Conservation (phyloP, 2,888 invertebrate species). For the Tethea ocularis region DNA sequence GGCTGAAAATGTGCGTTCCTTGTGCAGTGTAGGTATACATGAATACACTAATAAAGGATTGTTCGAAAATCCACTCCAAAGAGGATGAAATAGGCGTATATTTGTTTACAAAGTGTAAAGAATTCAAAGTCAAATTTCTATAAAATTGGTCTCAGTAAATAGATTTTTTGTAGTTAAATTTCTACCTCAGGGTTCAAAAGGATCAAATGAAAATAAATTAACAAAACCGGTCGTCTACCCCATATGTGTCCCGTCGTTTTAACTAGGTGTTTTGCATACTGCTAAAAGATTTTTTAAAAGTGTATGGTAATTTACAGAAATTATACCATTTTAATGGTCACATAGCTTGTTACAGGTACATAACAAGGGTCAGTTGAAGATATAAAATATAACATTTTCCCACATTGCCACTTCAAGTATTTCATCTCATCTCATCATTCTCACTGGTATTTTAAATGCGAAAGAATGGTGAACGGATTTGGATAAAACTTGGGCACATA, state of each 20-base stretch:
- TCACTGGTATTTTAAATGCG: too few relatives aligned
- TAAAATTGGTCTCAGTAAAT: not conserved
- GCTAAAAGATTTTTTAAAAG: not conserved
- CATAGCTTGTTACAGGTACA: not conserved
- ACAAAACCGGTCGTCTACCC: constrained; percentile 19
- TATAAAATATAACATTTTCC: not conserved
- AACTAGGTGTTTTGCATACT: constrained; percentile 24
- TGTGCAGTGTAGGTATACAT: too few relatives aligned
- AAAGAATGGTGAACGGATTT: too few relatives aligned
- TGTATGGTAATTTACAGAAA: not conserved
- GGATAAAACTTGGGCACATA: too few relatives aligned
- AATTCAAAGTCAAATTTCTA: not conserved
- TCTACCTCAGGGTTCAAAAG: constrained; percentile 8
- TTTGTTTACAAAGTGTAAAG: too few relatives aligned
- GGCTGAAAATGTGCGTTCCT: too few relatives aligned
- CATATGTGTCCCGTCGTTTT: constrained; percentile 33
- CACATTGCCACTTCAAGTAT: not conserved
- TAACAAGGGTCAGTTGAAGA: not conserved
- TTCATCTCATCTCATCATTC: too few relatives aligned
- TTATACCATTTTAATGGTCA: not conserved
- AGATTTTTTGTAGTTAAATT: too few relatives aligned
- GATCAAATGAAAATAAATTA: constrained; percentile 22
- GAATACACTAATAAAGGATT: too few relatives aligned
- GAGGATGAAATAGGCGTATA: too few relatives aligned
- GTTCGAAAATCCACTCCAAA: too few relatives aligned